A percentile compares a stretch with the other conserved stretches of the same genome.
phyloP scores from a whole-genome alignment of 2,888 invertebrate species.

The Sarcophaga caerulescens region DNA sequence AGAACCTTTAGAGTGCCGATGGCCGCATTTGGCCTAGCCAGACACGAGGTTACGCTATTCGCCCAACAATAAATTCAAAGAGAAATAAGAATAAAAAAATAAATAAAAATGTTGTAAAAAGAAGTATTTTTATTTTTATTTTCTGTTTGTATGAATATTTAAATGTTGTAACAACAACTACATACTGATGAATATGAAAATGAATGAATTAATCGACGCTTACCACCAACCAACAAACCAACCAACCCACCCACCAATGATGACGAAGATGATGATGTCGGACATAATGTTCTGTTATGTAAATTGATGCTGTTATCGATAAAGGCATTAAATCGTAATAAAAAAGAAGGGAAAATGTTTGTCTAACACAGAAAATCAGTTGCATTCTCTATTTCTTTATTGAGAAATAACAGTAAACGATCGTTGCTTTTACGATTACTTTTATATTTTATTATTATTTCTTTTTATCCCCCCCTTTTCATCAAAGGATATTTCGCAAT shows the following conservation, averaged over 20 bases:
- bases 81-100: constrained; percentile 9
- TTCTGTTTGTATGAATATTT: constrained; percentile 43
- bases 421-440: constrained; percentile 13
- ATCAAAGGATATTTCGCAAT: too few relatives aligned
- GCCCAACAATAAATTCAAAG: constrained; percentile 33
- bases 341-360: constrained; percentile 35
- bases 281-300: too few relatives aligned
- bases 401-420: constrained; percentile 73
- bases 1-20: background rate
- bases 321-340: constrained; percentile 58
- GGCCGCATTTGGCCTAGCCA: too few relatives aligned
- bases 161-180: constrained; percentile 22
- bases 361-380: constrained; percentile 75
- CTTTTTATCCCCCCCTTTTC: too few relatives aligned
- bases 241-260: constrained; percentile 9
- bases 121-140: constrained; percentile 3
- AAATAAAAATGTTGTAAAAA: constrained; percentile 51
- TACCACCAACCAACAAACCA: background rate
- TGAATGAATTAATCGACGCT: constrained; percentile 9
- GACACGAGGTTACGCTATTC: constrained; percentile 39
- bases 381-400: constrained; percentile 69
- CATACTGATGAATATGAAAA: constrained; percentile 1
- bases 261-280: constrained; percentile 22
- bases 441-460: background rate
- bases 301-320: constrained; percentile 29